Base-by-base conservation (phyloP, 2,113 vertebrate species). In the Peromyscus californicus region DNA sequence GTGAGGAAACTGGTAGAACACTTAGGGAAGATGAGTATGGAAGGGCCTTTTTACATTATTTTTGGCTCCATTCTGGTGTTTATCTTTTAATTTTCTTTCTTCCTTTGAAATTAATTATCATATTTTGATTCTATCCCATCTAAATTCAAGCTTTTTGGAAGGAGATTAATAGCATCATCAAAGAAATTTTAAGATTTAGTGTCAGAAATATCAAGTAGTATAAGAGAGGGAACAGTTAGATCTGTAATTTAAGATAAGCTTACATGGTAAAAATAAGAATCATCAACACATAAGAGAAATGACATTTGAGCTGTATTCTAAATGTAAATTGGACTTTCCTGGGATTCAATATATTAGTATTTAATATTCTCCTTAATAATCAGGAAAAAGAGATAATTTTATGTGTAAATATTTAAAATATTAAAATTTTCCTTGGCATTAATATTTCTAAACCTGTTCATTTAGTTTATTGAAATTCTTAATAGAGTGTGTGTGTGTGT, bases 131-230 rank as follows among this genome's bases (percentile, higher is more conserved):
- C 33, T n/a, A 89, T 94, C 78, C 67, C 85, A 95, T 83, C 26
- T 69, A 96, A 96, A 95, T 67, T 91, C 94, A 97, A 89, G 45
- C 70, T 91, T 95, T 96, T 84, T 69, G 59, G 59, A 96, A 94
- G 83, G 26, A 91, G 85, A 59, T 86, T 89, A 89, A 93, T 26
- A 84, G 26, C 39, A 74, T 2, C 21, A 51, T 63, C 75, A 93
- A 96, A 90, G 51, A 92, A 85, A 93, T 48, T 39, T 0, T 74
- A 82, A 67, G 42, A 95, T 89, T 93, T 74, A 48, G 9, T 97
- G 59, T 97, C 11, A 88, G 24, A 92, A 63, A 92, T n/a, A 85
- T 21, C 26, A 65, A 72, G 26, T 74, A 74, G 70, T 82, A 12
- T n/a, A 90, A 78, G 85, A 74, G 9, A 67, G 67, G 61, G 78